Percentiles rank a stretch among this genome's conserved stretches.
Evolutionary conservation across 2,113 vertebrate genomes (phyloP).

Genomic region (Podarcis raffonei): DNA sequence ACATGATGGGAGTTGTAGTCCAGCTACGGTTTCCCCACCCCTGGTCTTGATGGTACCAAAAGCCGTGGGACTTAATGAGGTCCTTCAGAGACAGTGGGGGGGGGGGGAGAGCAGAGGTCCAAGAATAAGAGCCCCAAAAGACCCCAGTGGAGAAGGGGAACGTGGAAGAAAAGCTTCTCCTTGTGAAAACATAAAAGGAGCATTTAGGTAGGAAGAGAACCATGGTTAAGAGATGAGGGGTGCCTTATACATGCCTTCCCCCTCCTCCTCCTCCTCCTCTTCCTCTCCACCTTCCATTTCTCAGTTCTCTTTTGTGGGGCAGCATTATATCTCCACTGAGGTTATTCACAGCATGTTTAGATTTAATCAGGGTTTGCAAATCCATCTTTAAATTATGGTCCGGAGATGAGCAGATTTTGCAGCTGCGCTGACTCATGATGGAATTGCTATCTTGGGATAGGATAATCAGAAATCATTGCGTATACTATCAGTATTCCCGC

Average conservation of each 20-base stretch:
- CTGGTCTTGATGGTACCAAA: neutral
- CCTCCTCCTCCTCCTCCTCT: neutral
- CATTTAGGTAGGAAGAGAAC: neutral
- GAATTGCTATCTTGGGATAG: no score
- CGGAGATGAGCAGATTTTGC: neutral
- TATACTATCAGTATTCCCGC: neutral
- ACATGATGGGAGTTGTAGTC: no score
- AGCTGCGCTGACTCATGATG: neutral
- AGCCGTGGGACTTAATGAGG: neutral
- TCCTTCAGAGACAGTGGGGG: no score
- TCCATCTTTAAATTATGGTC: neutral
- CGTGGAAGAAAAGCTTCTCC: neutral
- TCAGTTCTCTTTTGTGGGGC: neutral
- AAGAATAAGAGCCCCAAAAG: neutral
- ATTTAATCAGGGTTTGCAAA: neutral
- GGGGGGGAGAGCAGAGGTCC: no score
- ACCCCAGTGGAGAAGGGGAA: neutral
- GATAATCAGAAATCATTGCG: no score
- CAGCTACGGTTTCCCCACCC: no score
- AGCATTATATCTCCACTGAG: neutral
- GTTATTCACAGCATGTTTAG: neutral
- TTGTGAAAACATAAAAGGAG: neutral
- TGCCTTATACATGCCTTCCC: neutral
- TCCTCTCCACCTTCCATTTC: neutral
- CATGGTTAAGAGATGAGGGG: no score